Evolutionary conservation across 35 echinoderm and acorn worm species (phyloP), one percentile per base, ranked within the genome.

Genomic region (Diadema setosum): DNA sequence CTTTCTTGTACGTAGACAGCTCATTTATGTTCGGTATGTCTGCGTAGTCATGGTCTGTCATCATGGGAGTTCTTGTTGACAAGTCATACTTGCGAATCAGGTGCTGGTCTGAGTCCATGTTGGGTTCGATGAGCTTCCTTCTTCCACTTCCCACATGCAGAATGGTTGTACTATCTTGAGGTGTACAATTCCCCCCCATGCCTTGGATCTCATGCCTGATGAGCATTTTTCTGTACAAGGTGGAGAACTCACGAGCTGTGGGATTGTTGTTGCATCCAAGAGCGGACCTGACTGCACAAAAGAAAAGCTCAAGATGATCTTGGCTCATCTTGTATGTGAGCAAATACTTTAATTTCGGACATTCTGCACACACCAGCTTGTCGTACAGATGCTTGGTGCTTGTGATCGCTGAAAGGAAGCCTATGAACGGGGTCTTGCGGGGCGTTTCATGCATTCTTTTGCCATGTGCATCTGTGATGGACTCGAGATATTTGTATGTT

Each of bases 261-360:
- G 91, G 91, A 33, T 93, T 93, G 37, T 93, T 89, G 46, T 88
- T 88, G 25, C 20, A 52, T 1, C 91, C 85, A n/a, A 11, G 9
- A 18, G 48, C 58, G 24, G 67, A 59, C n/a, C 80, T 46, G 1
- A 93, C 46, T 8, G 91, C 91, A 84, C 75, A 69, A 75, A 93
- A 93, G 39, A 93, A 93, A 0, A 89, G 50, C 30, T 93, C 86
- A 3, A 93, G 11, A 44, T 93, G 91, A 33, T 93, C 91, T 37
- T 93, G 91, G 41, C 58, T 75, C 24, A 93, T 7, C 34, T 93
- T 93, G 45, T 93, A 88, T 5, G 86, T 94, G 0, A 94, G 52
- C 3, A 94, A 81, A 73, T 89, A 89, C 32, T 76, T 85, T n/a
- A 94, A 18, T 43, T 12, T 32, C 30, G 86, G 59, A 59, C 35